These are phyloP conservation scores for Hemicentrotus pulcherrimus DNA, from an alignment of 35 echinoderm and acorn worm species.

Conservation along the genomic window DNA sequence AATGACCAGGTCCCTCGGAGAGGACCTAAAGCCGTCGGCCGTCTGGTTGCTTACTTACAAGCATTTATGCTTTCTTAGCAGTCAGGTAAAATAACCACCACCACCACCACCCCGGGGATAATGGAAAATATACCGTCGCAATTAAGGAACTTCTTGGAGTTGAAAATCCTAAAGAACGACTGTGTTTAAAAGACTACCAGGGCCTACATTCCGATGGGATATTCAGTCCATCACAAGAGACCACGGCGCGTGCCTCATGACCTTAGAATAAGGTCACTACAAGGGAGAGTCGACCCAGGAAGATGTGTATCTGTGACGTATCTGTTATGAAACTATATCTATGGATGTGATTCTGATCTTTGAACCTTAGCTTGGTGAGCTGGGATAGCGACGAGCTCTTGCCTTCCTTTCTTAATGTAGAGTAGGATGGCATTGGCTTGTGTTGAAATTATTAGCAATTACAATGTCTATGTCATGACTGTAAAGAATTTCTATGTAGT, in stretches of 20 bases:
- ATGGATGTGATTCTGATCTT: background rate
- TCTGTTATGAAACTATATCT: background rate
- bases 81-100: too few species aligned
- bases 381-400: background rate
- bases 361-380: background rate
- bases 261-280: background rate
- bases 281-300: background rate
- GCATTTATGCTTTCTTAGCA: too few species aligned
- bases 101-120: too few species aligned
- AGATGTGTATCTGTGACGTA: background rate
- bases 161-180: background rate
- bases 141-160: too few species aligned
- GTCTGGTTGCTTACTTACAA: too few species aligned
- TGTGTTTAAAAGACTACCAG: background rate
- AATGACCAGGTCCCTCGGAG: too few species aligned
- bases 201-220: background rate
- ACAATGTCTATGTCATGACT: too few species aligned
- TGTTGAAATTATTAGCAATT: too few species aligned
- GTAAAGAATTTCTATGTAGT: too few species aligned
- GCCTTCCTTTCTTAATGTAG: background rate
- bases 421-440: too few species aligned
- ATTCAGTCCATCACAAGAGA: background rate
- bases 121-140: too few species aligned
- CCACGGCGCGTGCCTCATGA: background rate
- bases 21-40: too few species aligned